Conservation (phyloP, 2,797 vertebrate species). For the Discoglossus pictus region DNA sequence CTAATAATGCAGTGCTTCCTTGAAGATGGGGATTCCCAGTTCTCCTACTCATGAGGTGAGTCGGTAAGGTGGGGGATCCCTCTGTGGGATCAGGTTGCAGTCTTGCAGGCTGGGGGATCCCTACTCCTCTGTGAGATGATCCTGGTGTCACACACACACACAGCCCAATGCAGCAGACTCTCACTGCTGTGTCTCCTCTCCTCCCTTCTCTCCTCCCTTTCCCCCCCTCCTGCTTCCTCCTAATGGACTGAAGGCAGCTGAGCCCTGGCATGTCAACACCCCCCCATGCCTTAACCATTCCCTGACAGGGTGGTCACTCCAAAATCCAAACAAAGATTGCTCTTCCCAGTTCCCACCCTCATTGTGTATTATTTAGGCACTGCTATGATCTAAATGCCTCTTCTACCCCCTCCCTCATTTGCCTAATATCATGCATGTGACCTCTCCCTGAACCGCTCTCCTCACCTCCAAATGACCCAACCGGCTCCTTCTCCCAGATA, state of each 20-base stretch:
- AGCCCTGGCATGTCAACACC: slow-evolving; percentile 45
- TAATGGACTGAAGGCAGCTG: slow-evolving; percentile 49
- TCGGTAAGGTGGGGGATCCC: not conserved
- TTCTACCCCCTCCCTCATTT: slow-evolving; percentile 41
- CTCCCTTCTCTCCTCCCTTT: too few relatives aligned
- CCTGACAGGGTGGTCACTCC: slow-evolving; percentile 34
- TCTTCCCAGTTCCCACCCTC: slow-evolving; percentile 23
- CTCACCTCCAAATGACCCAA: slow-evolving; percentile 50
- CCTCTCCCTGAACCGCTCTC: slow-evolving; percentile 43
- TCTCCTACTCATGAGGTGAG: not conserved
- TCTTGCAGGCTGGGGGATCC: slow-evolving; percentile 30
- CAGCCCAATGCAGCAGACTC: slow-evolving; percentile 41
- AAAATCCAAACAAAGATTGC: slow-evolving; percentile 35
- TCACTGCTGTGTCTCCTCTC: slow-evolving; percentile 17
- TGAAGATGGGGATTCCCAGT: slow-evolving; percentile 6
- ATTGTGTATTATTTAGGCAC: slow-evolving; percentile 27
- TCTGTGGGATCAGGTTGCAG: not conserved
- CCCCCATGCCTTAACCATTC: slow-evolving; percentile 42
- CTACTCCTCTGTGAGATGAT: slow-evolving; percentile 10
- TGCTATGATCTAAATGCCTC: slow-evolving; percentile 42
- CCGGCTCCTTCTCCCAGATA: slow-evolving; percentile 35
- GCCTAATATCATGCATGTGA: slow-evolving; percentile 49
- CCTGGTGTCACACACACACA: slow-evolving; percentile 37
- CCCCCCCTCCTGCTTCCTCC: slow-evolving; percentile 40
- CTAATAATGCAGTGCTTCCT: not conserved